Evolutionary conservation across 2,113 vertebrate genomes (phyloP).

Genomic region (Procavia capensis): DNA sequence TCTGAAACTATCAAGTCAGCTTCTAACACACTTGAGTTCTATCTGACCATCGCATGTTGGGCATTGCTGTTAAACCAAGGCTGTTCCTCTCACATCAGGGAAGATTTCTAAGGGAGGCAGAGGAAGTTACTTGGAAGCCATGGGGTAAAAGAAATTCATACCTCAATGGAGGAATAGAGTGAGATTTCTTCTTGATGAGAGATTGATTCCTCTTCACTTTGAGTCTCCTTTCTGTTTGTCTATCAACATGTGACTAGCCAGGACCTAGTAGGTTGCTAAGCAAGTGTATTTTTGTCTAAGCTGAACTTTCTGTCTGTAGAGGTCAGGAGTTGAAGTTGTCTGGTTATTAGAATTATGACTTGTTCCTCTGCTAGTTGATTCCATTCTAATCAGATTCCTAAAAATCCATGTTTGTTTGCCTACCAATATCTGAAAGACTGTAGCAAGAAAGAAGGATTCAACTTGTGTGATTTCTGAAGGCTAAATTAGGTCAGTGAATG

Average conservation of each 20-base stretch:
- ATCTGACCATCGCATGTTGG: not conserved
- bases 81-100: not conserved
- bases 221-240: not conserved
- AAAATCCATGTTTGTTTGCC: not conserved
- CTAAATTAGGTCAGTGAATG: not conserved
- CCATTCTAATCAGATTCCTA: not conserved
- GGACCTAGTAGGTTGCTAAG: not conserved
- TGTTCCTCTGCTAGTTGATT: not conserved
- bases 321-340: not conserved
- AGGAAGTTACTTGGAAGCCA: not conserved
- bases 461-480: not conserved
- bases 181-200: not conserved
- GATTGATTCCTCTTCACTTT: not conserved
- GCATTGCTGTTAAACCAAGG: not conserved
- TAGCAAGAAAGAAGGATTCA: not conserved
- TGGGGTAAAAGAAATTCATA: not conserved
- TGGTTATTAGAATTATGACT: not conserved
- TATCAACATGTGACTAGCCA: not conserved
- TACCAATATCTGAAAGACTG: not conserved
- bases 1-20: not conserved
- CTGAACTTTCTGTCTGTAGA: not conserved
- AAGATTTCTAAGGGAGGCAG: not conserved
- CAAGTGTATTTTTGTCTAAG: not conserved
- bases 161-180: not conserved
- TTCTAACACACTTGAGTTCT: not conserved